A percentile compares a stretch with the other conserved stretches of the same genome.
Conservation (phyloP, 2,888 invertebrate genomes). For the Polyploca ridens region DNA sequence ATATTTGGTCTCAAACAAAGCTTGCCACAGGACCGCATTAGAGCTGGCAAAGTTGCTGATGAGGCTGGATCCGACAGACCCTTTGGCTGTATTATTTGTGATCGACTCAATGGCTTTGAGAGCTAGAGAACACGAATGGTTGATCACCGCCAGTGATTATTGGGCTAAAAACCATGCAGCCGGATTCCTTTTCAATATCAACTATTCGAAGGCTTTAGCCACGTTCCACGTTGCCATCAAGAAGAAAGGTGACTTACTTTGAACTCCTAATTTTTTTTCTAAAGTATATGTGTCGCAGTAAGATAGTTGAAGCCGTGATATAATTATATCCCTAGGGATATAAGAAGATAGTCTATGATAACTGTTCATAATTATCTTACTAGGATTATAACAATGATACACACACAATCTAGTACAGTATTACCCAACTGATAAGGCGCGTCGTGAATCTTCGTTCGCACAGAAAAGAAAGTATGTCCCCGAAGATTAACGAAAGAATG, state of each 20-base stretch:
- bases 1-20: conserved; percentile 89
- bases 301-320: too few relatives aligned
- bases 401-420: too few relatives aligned
- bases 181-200: conserved; percentile 54
- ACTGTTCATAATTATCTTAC: too few relatives aligned
- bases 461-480: too few relatives aligned
- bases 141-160: conserved; percentile 60
- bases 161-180: conserved; percentile 48
- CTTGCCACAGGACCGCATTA: conserved; percentile 93
- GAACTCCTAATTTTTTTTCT: neutral
- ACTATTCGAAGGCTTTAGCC: conserved; percentile 62
- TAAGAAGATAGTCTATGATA: too few relatives aligned
- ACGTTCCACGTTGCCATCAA: conserved; percentile 54
- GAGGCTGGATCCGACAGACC: conserved; percentile 91
- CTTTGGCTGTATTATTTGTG: conserved; percentile 88
- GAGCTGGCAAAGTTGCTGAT: conserved; percentile 93
- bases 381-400: too few relatives aligned
- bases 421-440: too few relatives aligned
- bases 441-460: too few relatives aligned
- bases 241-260: conserved; percentile 36
- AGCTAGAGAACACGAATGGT: conserved; percentile 89
- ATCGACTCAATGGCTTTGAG: conserved; percentile 93
- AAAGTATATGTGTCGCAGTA: neutral
- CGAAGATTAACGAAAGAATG: too few relatives aligned
- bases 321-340: too few relatives aligned